These are phyloP conservation scores for Nemurella pictetii DNA, from an alignment of 2,888 invertebrate species.

Conservation along the genomic window DNA sequence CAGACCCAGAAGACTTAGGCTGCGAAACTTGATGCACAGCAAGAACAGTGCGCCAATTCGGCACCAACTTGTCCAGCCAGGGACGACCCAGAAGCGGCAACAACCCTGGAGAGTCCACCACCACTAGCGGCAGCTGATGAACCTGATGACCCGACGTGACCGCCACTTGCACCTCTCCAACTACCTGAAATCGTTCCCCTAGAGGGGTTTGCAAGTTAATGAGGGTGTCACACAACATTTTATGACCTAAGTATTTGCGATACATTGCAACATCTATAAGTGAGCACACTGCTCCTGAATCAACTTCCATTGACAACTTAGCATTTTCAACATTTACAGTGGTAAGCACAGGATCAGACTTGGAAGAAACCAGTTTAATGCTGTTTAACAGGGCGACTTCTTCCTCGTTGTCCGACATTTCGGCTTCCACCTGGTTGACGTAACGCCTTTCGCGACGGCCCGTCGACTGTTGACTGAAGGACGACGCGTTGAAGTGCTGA, in stretches of 20 bases:
- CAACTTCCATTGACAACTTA: background rate
- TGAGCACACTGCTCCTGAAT: background rate
- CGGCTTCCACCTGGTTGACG: too few relatives aligned
- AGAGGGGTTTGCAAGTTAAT: background rate
- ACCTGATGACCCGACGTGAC: background rate
- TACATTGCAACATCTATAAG: background rate
- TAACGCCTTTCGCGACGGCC: background rate
- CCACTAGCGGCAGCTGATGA: background rate
- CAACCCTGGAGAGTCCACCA: background rate
- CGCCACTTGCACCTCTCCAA: background rate
- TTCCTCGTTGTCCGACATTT: too few relatives aligned
- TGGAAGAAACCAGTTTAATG: background rate
- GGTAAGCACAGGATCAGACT: background rate
- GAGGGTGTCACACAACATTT: background rate
- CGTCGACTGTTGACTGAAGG: too few relatives aligned
- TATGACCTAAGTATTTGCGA: background rate
- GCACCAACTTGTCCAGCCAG: background rate
- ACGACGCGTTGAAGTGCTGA: too few relatives aligned
- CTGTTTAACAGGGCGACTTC: too few relatives aligned
- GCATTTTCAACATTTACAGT: background rate
- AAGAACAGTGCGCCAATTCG: background rate
- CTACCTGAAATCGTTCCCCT: background rate
- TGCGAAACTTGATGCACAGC: background rate
- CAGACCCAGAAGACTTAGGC: background rate
- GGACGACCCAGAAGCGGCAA: background rate